Evolutionary conservation across 2,113 vertebrate species (phyloP), one percentile per base, ranked within the genome.

Genomic region (Larimichthys crocea): DNA sequence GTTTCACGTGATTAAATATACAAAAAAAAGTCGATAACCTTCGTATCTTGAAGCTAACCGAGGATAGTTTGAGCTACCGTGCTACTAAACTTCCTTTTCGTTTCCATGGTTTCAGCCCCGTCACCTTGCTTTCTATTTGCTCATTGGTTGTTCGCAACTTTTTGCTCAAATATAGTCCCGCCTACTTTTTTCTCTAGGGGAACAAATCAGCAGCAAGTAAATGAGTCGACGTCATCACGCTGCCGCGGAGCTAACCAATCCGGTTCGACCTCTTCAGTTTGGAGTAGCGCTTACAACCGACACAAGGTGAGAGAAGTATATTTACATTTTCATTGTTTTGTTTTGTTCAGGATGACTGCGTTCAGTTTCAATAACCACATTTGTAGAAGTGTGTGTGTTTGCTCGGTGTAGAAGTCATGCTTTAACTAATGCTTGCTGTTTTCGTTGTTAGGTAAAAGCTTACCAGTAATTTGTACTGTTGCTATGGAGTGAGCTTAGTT

Each of bases 41-140:
- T 59, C 2, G 4, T 16, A 3, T 29, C 16, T 78, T 35, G 19
- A 3, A 8, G 35, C 52, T 52, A 24, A 0, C 9, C 3, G 3
- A 46, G 12, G 4, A 76, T 40, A 2, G 19, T 35, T 10, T 46
- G 1, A 52, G 57, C 17, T 20, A 17, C 11, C 1, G 20, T 5
- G 0, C 56, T 24, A 19, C 52, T 76, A 90, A 87, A 88, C 92
- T 85, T 92, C 88, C 83, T 56, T 11, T 66, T 76, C 31, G 89
- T 94, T 91, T 76, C 92, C 84, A 94, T 93, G 92, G 92, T 90
- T 91, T 86, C 86, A 55, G 17, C 35, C 35, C 10, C 24, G 1
- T 3, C 3, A 12, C 46, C 3, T 5, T 1, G 10, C 1, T 15
- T 29, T 19, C 20, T 14, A 2, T 3, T 22, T 44, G 15, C 1